phyloP scores from a whole-genome alignment of 2,113 vertebrate species.

The Sylvilagus bachmani region DNA sequence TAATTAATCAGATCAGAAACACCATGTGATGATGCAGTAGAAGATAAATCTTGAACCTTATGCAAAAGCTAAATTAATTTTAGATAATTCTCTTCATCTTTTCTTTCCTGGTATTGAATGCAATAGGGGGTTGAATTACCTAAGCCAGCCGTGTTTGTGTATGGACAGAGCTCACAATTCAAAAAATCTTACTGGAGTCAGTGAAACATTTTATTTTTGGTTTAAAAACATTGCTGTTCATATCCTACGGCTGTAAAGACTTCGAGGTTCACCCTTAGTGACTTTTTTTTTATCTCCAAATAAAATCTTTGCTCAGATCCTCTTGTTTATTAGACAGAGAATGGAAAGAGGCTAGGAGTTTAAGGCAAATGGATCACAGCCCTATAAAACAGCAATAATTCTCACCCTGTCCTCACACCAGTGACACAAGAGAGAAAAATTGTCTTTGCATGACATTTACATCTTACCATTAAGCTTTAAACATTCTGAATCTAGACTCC shows the following conservation, averaged over 20 bases:
- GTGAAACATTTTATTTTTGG: background rate
- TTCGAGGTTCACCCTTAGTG: background rate
- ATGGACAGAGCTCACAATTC: conserved; percentile 10
- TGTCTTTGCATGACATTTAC: background rate
- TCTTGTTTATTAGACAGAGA: background rate
- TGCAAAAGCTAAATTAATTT: conserved; percentile 42
- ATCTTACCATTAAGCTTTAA: background rate
- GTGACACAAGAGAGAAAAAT: background rate
- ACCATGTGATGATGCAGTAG: background rate
- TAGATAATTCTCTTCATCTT: background rate
- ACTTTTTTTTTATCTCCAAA: background rate
- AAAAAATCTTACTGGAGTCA: conserved; percentile 30
- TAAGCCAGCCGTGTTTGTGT: too few species aligned
- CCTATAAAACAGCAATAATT: background rate
- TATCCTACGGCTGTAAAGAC: background rate
- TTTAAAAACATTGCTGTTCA: conserved; percentile 16
- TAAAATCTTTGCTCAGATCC: background rate
- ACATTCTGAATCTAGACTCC: background rate
- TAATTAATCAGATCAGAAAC: background rate
- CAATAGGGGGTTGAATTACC: background rate
- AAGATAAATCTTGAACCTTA: conserved; percentile 47
- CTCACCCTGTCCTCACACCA: background rate
- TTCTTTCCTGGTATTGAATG: conserved; percentile 32
- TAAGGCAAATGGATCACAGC: background rate
- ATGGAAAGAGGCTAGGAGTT: background rate